Evolutionary conservation across 2,888 invertebrate genomes (phyloP).

Genomic region (Cinara cedri): DNA sequence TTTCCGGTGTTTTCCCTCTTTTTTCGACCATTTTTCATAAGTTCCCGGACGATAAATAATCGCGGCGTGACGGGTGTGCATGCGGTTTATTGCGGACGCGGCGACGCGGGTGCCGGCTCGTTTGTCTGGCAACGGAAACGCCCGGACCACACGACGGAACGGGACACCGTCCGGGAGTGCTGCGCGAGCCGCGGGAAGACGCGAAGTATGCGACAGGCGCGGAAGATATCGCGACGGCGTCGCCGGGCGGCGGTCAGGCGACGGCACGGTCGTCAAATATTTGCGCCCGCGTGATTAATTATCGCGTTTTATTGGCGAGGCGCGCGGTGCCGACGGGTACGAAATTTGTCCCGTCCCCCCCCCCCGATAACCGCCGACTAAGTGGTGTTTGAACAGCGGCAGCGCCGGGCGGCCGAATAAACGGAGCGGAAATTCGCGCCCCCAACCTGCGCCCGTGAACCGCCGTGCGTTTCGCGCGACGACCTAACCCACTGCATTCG

Average conservation of each 20-base stretch:
- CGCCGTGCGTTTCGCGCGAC: not conserved
- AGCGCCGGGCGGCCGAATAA: conserved; percentile 13
- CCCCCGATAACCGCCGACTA: conserved; percentile 43
- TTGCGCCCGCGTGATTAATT: conserved; percentile 32
- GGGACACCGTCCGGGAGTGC: not conserved
- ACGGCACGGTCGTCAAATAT: conserved; percentile 27
- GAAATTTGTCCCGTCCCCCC: conserved; percentile 51
- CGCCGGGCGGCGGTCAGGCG: too few species aligned
- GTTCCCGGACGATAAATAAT: too few species aligned
- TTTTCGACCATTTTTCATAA: too few species aligned
- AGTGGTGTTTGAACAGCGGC: conserved; percentile 34
- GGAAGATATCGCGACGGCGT: not conserved
- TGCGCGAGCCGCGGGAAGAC: too few species aligned
- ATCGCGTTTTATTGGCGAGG: conserved; percentile 11
- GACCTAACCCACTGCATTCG: not conserved
- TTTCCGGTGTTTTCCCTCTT: too few species aligned
- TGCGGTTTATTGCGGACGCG: too few species aligned
- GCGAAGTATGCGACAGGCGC: not conserved
- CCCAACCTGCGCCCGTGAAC: not conserved
- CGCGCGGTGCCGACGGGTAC: not conserved
- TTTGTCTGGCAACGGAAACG: not conserved
- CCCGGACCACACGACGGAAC: not conserved
- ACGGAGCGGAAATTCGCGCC: conserved; percentile 40
- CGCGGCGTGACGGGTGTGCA: too few species aligned
- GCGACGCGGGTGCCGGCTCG: not conserved